Base-by-base conservation (phyloP, 2,113 vertebrate species). In the Pleuronectes platessa region DNA sequence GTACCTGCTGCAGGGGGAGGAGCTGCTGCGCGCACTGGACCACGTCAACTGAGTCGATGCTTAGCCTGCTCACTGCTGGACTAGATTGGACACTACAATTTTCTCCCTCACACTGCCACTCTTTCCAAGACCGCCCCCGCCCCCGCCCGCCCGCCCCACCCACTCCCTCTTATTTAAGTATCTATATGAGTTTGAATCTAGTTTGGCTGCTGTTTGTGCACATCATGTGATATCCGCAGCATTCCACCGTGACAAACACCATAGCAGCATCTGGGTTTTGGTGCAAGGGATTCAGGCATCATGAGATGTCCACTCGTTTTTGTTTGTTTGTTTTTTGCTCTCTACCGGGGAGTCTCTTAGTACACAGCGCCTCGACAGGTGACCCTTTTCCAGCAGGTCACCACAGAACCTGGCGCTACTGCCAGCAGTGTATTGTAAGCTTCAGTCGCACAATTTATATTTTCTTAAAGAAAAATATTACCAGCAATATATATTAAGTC, bases 1-100 rank as follows among this genome's bases (percentile, higher is more conserved):
- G 93, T 96, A 95, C 93, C 94, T 99, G 88, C 94, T 99, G 79
- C 97, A 98, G 91, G 97, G 97, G 17, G 97, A 98, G 95, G 98
- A 99, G 85, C 94, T 99, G 80, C 94, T 97, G 90, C 94, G 92
- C 84, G 97, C 97, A 79, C 94, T 98, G 94, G 97, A 98, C 97
- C 97, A 98, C 94, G 94, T 97, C 91, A 99, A 95, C 93, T 96
- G 94, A 97, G 94, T 81, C 90, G 80, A 49, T 40, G 68, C 86
- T 87, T 85, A 66, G 60, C 80, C 68, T 91, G 93, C 93, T 88
- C 91, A 90, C 83, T 85, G 78, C 87, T 91, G 91, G 84, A 90
- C 85, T 88, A 92, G 92, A 94, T 83, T 94, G 95, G 95, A 97
- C 96, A 96, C 95, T 96, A 96, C 94, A 96, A 91, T 84, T 71